Percentiles rank a stretch among this genome's conserved stretches.
Evolutionary conservation across 2,113 vertebrate species (phyloP).

Genomic region (Hippopotamus amphibius): DNA sequence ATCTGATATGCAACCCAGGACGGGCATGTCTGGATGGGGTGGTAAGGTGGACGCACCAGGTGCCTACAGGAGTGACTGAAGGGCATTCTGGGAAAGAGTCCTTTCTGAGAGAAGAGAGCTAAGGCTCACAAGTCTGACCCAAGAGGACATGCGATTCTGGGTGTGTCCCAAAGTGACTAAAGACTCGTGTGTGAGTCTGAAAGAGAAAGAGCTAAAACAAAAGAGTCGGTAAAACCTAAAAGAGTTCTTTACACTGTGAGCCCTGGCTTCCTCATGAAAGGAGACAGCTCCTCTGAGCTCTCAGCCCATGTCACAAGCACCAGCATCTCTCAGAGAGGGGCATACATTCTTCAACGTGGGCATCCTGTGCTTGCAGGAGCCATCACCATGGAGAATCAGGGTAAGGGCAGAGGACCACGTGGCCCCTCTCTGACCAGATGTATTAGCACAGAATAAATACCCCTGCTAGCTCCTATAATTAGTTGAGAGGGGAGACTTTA

Average conservation of each 20-base stretch:
- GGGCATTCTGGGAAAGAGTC: background rate
- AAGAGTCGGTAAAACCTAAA: background rate
- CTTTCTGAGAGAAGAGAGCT: background rate
- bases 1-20: background rate
- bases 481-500: background rate
- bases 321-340: background rate
- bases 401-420: background rate
- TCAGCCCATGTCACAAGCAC: background rate
- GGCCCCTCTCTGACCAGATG: background rate
- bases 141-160: background rate
- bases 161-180: background rate
- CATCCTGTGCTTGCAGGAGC: background rate
- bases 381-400: background rate
- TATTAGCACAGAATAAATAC: background rate
- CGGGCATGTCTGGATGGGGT: background rate
- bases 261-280: background rate
- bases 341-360: background rate
- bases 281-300: background rate
- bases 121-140: background rate
- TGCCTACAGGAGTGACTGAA: background rate
- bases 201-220: constrained; percentile 11
- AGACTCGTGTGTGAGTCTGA: background rate
- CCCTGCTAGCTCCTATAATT: background rate
- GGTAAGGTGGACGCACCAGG: too few species aligned
- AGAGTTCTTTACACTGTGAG: background rate